Conservation (phyloP, 2,797 vertebrate species). For the Acanthurus lineatus region DNA sequence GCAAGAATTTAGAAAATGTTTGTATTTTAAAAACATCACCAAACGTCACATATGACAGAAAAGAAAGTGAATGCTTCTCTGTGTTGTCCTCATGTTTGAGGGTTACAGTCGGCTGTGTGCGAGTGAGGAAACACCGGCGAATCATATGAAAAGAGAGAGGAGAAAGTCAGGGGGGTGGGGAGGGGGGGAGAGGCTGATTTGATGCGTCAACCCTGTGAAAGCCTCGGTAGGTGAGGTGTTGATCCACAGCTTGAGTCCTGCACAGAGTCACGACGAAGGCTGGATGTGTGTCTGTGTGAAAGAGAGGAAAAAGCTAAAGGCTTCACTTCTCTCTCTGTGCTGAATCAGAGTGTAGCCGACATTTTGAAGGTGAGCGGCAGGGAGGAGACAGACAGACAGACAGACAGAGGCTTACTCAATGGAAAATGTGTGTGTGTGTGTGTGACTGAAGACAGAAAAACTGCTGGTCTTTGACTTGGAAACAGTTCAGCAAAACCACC, state of each 20-base stretch:
- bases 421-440: neutral
- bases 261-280: conserved; percentile 57
- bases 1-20: too few relatives aligned
- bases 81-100: too few relatives aligned
- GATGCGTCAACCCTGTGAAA: neutral
- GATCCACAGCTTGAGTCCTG: conserved; percentile 32
- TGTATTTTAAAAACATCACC: too few relatives aligned
- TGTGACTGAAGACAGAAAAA: neutral
- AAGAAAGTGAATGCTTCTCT: too few relatives aligned
- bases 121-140: too few relatives aligned
- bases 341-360: conserved; percentile 38
- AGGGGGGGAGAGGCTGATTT: neutral
- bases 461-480: neutral
- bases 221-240: conserved; percentile 37
- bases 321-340: neutral
- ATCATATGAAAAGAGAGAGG: too few relatives aligned
- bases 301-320: neutral
- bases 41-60: too few relatives aligned
- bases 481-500: neutral
- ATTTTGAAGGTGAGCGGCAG: conserved; percentile 65
- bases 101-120: too few relatives aligned
- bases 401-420: neutral
- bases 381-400: conserved; percentile 22
- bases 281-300: conserved; percentile 12
- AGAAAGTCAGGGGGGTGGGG: too few relatives aligned